Evolutionary conservation across 37 sponge, comb jelly and placozoan species (phyloP).

Genomic region (Spongia lamella): DNA sequence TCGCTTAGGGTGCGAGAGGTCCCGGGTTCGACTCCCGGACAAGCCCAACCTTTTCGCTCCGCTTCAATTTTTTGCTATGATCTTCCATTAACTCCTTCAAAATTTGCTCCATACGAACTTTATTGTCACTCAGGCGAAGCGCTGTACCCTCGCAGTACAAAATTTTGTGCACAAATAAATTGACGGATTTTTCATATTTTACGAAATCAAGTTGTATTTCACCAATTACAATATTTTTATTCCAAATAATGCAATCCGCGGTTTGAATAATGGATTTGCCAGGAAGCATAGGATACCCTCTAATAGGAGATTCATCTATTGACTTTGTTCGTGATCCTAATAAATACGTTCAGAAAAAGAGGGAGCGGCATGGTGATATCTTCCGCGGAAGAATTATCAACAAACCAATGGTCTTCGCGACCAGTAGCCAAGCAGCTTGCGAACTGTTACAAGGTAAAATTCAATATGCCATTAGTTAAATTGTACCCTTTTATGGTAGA

Average conservation of each 20-base stretch:
- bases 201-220: too few species aligned
- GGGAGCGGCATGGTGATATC: slow-evolving; percentile 50
- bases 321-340: slow-evolving; percentile 65
- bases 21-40: slow-evolving; percentile 90
- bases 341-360: slow-evolving; percentile 45
- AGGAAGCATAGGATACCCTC: slow-evolving; percentile 47
- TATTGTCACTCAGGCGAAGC: too few species aligned
- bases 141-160: too few species aligned
- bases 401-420: slow-evolving; percentile 66
- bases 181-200: too few species aligned
- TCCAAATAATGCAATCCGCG: too few species aligned
- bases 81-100: too few species aligned
- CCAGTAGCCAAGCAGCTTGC: slow-evolving; percentile 62
- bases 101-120: too few species aligned
- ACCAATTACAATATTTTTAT: too few species aligned
- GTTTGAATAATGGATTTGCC: slow-evolving; percentile 60
- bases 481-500: too few species aligned
- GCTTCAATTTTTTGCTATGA: slow-evolving; percentile 32
- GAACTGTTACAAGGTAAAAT: slow-evolving; percentile 60
- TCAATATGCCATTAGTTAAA: too few species aligned
- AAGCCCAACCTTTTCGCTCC: slow-evolving; percentile 48
- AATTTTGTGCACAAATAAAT: too few species aligned
- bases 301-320: slow-evolving; percentile 79
- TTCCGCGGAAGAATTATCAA: slow-evolving; percentile 71
- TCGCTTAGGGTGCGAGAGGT: slow-evolving; percentile 97